A percentile compares a stretch with the other conserved stretches of the same genome.
Evolutionary conservation across 2,113 vertebrate genomes (phyloP).

Genomic region (Pollachius pollachius): DNA sequence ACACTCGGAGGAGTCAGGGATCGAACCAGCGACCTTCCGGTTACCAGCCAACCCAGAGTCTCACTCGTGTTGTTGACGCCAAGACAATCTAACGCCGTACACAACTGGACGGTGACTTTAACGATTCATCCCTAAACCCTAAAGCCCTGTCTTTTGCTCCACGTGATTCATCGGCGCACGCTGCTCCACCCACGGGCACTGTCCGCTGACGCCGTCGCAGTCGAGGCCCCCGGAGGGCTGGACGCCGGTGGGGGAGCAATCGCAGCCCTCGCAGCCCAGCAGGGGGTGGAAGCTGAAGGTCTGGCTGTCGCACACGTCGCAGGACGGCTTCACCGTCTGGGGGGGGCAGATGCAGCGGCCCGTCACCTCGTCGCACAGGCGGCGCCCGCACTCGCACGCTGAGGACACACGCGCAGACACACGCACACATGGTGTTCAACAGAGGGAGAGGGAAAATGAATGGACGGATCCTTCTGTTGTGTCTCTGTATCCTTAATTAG

Average conservation of each 20-base stretch:
- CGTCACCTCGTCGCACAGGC: conserved; percentile 83
- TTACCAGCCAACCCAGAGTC: too few relatives aligned
- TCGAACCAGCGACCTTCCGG: too few relatives aligned
- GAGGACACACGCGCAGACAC: neutral
- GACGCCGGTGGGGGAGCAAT: conserved; percentile 80
- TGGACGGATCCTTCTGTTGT: too few relatives aligned
- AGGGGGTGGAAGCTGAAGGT: conserved; percentile 88
- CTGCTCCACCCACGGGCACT: conserved; percentile 82
- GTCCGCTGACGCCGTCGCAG: conserved; percentile 80
- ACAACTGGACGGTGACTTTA: too few relatives aligned
- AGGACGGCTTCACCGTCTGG: conserved; percentile 80
- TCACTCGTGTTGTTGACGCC: neutral
- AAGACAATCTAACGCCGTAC: neutral
- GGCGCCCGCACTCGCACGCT: conserved; percentile 83
- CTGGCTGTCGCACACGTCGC: conserved; percentile 77
- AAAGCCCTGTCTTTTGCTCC: too few relatives aligned
- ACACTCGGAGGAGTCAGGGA: too few relatives aligned
- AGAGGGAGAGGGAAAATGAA: too few relatives aligned
- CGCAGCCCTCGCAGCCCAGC: conserved; percentile 84
- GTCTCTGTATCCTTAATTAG: too few relatives aligned
- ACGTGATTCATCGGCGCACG: too few relatives aligned
- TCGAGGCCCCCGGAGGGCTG: conserved; percentile 39
- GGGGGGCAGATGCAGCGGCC: conserved; percentile 90
- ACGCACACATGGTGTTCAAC: neutral
- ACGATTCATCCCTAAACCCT: too few relatives aligned